These are phyloP conservation scores for Thalassaphorura encarpata DNA, from an alignment of 1,140 invertebrate genomes.

Conservation along the genomic window DNA sequence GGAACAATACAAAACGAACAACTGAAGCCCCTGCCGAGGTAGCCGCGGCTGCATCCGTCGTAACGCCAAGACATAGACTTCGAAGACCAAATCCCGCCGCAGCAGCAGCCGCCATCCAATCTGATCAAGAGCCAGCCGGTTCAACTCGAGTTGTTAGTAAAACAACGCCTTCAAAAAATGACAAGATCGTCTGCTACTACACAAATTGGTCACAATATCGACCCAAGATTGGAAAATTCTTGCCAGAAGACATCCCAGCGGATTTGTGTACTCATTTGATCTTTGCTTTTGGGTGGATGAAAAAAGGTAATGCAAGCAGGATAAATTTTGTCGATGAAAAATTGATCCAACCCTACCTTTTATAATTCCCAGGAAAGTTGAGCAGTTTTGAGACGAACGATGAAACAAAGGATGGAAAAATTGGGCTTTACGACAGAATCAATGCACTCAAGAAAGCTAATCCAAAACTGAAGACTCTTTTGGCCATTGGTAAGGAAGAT, in stretches of 20 bases:
- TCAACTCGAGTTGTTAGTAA: background rate
- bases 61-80: background rate
- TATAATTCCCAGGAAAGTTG: conserved; percentile 13
- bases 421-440: conserved; percentile 77
- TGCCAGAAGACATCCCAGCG: conserved; percentile 88
- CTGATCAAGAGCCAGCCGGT: conserved; percentile 39
- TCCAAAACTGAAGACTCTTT: conserved; percentile 74
- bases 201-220: conserved; percentile 97
- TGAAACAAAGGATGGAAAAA: conserved; percentile 81
- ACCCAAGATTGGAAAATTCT: conserved; percentile 81
- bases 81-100: conserved; percentile 38
- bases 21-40: background rate
- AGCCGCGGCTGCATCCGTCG: background rate
- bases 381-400: conserved; percentile 71
- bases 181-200: conserved; percentile 77
- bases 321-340: background rate
- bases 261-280: conserved; percentile 92
- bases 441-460: conserved; percentile 74
- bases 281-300: conserved; percentile 93
- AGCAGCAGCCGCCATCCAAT: conserved; percentile 46
- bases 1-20: background rate
- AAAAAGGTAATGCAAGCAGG: conserved; percentile 64
- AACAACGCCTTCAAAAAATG: background rate
- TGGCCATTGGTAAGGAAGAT: conserved; percentile 71
- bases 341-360: background rate